Evolutionary conservation across 2,113 vertebrate genomes (phyloP).

Genomic region (Halichoeres trimaculatus): DNA sequence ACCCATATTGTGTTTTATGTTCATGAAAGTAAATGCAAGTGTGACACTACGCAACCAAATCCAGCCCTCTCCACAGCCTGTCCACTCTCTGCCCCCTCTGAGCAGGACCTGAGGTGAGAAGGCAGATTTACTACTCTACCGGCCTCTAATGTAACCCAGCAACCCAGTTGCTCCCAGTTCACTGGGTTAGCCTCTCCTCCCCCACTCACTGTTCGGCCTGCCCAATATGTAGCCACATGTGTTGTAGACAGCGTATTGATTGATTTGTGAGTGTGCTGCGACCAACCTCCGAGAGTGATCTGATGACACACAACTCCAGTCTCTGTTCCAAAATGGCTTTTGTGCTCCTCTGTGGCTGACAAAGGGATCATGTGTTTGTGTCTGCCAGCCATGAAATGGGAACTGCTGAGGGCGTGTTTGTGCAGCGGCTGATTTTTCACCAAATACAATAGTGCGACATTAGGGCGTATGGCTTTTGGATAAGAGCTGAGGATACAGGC

Average conservation of each 20-base stretch:
- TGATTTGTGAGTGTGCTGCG: conserved; percentile 63
- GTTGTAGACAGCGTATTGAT: conserved; percentile 64
- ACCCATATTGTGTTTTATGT: background rate
- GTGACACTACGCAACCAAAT: background rate
- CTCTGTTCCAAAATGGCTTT: conserved; percentile 53
- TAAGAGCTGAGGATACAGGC: conserved; percentile 1
- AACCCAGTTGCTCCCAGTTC: conserved; percentile 40
- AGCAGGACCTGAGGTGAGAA: conserved; percentile 31
- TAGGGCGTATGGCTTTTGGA: conserved; percentile 10
- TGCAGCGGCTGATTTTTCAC: conserved; percentile 30
- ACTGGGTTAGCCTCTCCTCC: conserved; percentile 46
- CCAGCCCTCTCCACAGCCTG: background rate
- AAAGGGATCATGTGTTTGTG: conserved; percentile 27
- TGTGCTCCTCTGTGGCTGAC: conserved; percentile 35
- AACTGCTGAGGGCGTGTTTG: conserved; percentile 44
- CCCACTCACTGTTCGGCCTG: conserved; percentile 26
- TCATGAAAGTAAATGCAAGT: background rate
- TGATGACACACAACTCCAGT: conserved; percentile 62
- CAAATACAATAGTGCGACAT: conserved; percentile 24
- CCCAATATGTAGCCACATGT: conserved; percentile 59
- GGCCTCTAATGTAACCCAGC: conserved; percentile 29
- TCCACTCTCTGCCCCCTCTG: background rate
- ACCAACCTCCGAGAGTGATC: conserved; percentile 55
- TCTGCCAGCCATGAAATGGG: conserved; percentile 42
- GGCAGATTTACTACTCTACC: conserved; percentile 41